Evolutionary conservation across 2,888 invertebrate species (phyloP).

Genomic region (Neoscelio sp.): DNA sequence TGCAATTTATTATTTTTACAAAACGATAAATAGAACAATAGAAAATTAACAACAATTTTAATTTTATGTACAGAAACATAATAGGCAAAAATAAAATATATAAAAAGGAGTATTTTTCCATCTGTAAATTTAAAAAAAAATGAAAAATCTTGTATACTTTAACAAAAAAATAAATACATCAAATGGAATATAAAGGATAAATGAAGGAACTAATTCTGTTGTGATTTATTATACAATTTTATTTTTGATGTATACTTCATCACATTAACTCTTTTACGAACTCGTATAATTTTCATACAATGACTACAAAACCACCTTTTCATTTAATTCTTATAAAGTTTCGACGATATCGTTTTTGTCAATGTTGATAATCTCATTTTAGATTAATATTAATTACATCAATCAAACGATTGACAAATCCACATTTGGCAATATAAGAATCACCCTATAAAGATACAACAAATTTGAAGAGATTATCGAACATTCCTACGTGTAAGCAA

Average conservation of each 20-base stretch:
- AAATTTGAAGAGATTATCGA: constrained; percentile 59
- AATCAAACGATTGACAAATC: constrained; percentile 39
- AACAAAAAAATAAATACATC: no score
- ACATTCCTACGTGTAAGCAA: constrained; percentile 51
- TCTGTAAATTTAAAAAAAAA: no score
- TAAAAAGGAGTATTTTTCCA: no score
- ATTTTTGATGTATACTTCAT: constrained; percentile 60
- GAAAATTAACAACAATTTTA: no score
- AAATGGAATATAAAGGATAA: no score
- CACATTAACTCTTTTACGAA: constrained; percentile 65
- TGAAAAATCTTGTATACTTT: neutral
- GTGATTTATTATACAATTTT: constrained; percentile 64
- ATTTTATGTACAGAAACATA: no score
- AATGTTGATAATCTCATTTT: constrained; percentile 56
- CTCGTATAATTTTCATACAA: constrained; percentile 64
- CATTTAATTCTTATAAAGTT: constrained; percentile 36
- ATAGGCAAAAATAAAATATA: no score
- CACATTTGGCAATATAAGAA: constrained; percentile 54
- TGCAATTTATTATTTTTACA: no score
- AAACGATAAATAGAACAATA: no score
- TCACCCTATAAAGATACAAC: constrained; percentile 61
- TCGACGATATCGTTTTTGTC: constrained; percentile 38
- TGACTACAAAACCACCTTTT: constrained; percentile 62
- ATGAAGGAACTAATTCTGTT: neutral
- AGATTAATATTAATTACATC: constrained; percentile 47